phyloP scores from a whole-genome alignment of 2,797 vertebrate genomes.

The Oceanodroma leucorhoa region DNA sequence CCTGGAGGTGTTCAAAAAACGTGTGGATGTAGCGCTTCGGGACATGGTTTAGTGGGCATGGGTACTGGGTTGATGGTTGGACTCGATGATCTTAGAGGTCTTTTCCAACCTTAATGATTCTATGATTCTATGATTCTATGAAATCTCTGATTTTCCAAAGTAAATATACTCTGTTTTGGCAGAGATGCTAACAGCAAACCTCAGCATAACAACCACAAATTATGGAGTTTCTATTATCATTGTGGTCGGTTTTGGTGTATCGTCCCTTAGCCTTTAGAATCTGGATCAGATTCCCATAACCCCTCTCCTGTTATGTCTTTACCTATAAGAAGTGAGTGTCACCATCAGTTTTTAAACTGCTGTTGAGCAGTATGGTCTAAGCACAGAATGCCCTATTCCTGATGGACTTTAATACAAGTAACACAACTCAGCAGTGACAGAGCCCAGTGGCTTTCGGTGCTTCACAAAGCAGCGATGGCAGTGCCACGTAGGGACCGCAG shows the following conservation, averaged over 20 bases:
- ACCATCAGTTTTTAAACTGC: background rate
- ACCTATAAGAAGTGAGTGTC: background rate
- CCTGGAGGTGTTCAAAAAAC: no score
- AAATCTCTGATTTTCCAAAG: background rate
- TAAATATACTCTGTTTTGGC: background rate
- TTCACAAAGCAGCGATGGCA: background rate
- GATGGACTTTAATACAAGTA: background rate
- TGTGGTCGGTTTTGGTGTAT: background rate
- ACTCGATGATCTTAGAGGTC: no score
- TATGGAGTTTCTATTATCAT: background rate
- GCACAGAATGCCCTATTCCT: background rate
- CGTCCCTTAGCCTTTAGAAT: background rate
- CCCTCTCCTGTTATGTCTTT: background rate
- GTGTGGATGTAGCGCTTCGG: no score
- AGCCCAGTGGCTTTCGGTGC: background rate
- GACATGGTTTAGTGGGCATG: no score
- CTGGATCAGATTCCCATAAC: background rate
- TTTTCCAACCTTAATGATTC: no score
- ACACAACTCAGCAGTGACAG: background rate
- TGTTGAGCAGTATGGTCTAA: background rate
- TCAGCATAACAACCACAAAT: background rate
- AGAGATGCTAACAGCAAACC: background rate
- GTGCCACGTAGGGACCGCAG: accelerated
- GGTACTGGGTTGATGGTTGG: no score
- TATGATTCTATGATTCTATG: no score